Evolutionary conservation across 1,140 invertebrate species (phyloP).

Genomic region (Coenobita brevimanus): DNA sequence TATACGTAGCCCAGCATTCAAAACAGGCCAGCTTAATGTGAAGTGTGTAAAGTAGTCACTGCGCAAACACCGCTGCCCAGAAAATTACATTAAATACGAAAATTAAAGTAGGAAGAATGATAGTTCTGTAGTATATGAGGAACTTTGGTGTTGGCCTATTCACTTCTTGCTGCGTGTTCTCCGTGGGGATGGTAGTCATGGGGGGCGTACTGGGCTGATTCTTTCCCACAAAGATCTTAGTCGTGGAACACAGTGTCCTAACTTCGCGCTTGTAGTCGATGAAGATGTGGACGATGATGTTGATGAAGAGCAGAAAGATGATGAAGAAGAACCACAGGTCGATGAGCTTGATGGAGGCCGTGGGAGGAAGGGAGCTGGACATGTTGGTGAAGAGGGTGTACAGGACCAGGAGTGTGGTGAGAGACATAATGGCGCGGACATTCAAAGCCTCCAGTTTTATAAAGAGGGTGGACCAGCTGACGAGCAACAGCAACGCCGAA

Average conservation of each 20-base stretch:
- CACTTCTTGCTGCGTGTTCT: no score
- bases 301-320: constrained; percentile 35
- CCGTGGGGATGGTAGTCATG: background rate
- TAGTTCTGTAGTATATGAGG: background rate
- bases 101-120: background rate
- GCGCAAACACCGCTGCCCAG: background rate
- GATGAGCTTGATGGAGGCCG: constrained; percentile 36
- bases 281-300: constrained; percentile 30
- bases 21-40: no score
- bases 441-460: constrained; percentile 3
- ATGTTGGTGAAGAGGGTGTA: constrained; percentile 38
- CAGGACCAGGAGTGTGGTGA: constrained; percentile 42
- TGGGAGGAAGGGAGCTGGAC: constrained; percentile 13
- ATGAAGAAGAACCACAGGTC: constrained; percentile 45
- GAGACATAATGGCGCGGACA: constrained; percentile 33
- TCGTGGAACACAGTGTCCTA: no score
- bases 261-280: background rate
- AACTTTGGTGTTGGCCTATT: no score
- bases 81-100: constrained; percentile 5
- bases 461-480: constrained; percentile 37
- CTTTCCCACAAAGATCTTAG: no score
- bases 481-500: constrained; percentile 26
- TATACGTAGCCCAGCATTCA: no score
- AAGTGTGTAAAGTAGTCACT: no score
- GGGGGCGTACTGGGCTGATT: background rate